phyloP scores from a whole-genome alignment of 2,797 vertebrate species.

The Dendrocincla fuliginosa region DNA sequence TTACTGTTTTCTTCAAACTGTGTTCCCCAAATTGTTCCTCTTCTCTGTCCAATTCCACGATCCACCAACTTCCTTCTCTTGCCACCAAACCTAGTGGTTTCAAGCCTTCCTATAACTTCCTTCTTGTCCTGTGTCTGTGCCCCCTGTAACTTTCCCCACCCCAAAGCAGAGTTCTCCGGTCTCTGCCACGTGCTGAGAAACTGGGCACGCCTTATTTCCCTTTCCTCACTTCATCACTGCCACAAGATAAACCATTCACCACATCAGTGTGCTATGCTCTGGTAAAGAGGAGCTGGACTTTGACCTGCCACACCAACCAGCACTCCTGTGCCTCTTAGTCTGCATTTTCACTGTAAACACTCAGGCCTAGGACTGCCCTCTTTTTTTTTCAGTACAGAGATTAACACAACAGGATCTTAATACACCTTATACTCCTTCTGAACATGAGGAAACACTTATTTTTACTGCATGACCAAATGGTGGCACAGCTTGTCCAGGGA shows the following conservation, averaged over 20 bases:
- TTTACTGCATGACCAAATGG: not conserved
- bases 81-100: not conserved
- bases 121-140: not conserved
- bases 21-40: not conserved
- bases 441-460: not conserved
- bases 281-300: not conserved
- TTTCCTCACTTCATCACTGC: not conserved
- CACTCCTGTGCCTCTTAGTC: not conserved
- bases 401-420: not conserved
- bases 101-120: not conserved
- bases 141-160: not conserved
- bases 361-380: not conserved
- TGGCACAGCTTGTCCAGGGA: not conserved
- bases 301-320: not conserved
- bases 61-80: not conserved
- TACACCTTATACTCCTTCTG: not conserved
- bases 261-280: rapidly evolving
- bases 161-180: not conserved
- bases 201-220: not conserved
- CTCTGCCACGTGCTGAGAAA: not conserved
- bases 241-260: not conserved
- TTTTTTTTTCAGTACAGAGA: not conserved
- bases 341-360: not conserved
- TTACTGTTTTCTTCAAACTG: not conserved
- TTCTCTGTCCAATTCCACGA: not conserved